These are phyloP conservation scores for Phallusia fumigata DNA, from an alignment of 23 tunicate species.

Conservation along the genomic window DNA sequence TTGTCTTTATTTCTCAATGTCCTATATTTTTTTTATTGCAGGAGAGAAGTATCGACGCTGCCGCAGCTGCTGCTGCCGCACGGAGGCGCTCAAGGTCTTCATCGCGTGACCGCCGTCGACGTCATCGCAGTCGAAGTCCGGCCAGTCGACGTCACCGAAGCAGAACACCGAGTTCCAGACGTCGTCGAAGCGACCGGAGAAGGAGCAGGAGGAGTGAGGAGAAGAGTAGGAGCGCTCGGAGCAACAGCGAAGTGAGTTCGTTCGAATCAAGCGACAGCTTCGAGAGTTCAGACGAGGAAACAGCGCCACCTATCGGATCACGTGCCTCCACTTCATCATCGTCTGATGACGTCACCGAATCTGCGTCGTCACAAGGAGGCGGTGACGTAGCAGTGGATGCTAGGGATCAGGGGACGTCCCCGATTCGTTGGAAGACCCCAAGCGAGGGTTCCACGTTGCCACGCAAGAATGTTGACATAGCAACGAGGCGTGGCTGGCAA, in stretches of 20 bases:
- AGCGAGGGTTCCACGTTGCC: neutral
- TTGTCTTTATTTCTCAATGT: neutral
- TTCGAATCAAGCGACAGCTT: slow-evolving; percentile 23
- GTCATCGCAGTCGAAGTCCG: slow-evolving; percentile 17
- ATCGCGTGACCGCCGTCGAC: slow-evolving; percentile 28
- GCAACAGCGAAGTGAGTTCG: slow-evolving; percentile 29
- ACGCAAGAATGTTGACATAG: slow-evolving; percentile 54
- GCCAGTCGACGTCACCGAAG: slow-evolving; percentile 28
- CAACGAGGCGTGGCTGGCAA: slow-evolving; percentile 76
- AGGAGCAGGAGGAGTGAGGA: slow-evolving; percentile 8
- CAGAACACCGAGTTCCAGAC: slow-evolving; percentile 9
- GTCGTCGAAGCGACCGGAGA: slow-evolving; percentile 7
- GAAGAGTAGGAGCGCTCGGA: neutral
- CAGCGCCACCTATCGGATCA: slow-evolving; percentile 9
- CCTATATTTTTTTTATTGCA: neutral
- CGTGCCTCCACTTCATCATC: slow-evolving; percentile 9
- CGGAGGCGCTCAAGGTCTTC: slow-evolving; percentile 20
- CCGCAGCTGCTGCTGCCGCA: slow-evolving; percentile 13
- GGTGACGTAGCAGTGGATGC: slow-evolving; percentile 17
- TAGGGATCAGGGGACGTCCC: slow-evolving; percentile 67
- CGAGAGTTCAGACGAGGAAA: slow-evolving; percentile 20
- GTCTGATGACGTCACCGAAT: neutral
- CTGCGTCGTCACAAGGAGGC: neutral
- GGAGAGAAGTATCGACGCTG: slow-evolving; percentile 34
- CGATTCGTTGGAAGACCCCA: slow-evolving; percentile 69